These are phyloP conservation scores for Telmatherina bonti DNA, from an alignment of 2,797 vertebrate genomes.

Conservation along the genomic window DNA sequence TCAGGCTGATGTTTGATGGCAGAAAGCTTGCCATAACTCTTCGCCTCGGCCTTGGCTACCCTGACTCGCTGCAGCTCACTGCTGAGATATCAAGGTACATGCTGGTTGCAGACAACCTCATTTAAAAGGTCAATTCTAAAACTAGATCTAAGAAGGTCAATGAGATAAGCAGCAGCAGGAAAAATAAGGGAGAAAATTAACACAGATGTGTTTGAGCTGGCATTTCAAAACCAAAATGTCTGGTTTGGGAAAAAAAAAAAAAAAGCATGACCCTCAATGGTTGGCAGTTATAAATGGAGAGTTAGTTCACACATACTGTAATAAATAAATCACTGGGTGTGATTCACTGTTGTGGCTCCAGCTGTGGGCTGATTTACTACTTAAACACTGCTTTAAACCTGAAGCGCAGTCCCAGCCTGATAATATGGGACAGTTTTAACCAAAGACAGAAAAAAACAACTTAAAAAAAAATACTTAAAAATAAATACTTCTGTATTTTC, in stretches of 20 bases:
- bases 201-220: constrained; percentile 5
- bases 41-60: constrained; percentile 29
- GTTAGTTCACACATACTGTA: not conserved
- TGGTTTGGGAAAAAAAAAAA: not conserved
- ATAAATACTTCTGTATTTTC: too few relatives aligned
- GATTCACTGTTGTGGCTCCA: constrained; percentile 32
- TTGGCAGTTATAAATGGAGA: constrained; percentile 55
- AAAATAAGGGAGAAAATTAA: not conserved
- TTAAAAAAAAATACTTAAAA: not conserved
- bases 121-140: constrained; percentile 28
- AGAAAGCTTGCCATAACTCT: constrained; percentile 42
- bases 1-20: constrained; percentile 27
- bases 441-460: not conserved
- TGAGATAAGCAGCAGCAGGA: not conserved
- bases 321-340: constrained; percentile 42
- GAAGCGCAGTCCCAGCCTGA: constrained; percentile 10
- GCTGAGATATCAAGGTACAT: not conserved
- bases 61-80: constrained; percentile 21
- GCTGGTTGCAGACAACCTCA: not conserved
- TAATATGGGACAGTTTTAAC: constrained; percentile 4
- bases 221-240: constrained; percentile 19
- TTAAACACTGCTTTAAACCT: constrained; percentile 22
- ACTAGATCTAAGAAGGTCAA: constrained; percentile 4
- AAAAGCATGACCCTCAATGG: constrained; percentile 13
- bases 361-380: constrained; percentile 21